Base-by-base conservation (phyloP, 2,797 vertebrate genomes). In the Acomys russatus region DNA sequence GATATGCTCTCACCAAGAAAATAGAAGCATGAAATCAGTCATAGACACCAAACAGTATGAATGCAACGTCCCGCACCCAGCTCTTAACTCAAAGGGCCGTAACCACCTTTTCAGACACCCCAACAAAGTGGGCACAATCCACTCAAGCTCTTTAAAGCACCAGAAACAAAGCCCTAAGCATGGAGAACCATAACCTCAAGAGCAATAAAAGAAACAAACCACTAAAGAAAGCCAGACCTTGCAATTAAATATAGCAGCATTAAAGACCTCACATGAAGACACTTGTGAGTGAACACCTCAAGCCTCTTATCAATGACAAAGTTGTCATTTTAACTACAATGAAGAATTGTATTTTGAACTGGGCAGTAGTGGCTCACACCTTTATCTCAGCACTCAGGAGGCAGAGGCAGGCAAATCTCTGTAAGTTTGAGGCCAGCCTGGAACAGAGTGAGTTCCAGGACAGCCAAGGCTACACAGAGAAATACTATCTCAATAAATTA, bases 81-180 rank as follows among this genome's bases (percentile, higher is more conserved):
- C 44, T 63, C 64, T 59, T 25, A 6, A 73, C 22, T 71, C 79
- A 91, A 73, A 94, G 90, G 61, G 83, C 10, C 84, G 25, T 9
- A 80, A 64, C 7, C 79, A 63, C 54, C 33, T 71, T 91, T 59
- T 77, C 88, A 89, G 63, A 93, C 17, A 88, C 30, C 79, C 68
- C 44, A 11, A 33, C 70, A 63, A 63, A 78, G 61, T 2, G 5
- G 94, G 22, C 51, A 33, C 28, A 38, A 68, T 33, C 59, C 49
- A 44, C 1, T 28, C 23, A 9, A 49, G 79, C 87, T 83, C 91
- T 61, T 78, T 33, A 91, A 88, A 85, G 30, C 49, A 93, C 14
- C 70, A 59, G 77, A 94, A 95, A 84, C 33, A 79, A 82, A 68
- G 22, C 44, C 59, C 86, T 73, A 86, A 79, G 70, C 23, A 93